Percentiles rank a stretch among this genome's conserved stretches.
Evolutionary conservation across 2,797 vertebrate species (phyloP).

Genomic region (Pseudotriccus pelzelni): DNA sequence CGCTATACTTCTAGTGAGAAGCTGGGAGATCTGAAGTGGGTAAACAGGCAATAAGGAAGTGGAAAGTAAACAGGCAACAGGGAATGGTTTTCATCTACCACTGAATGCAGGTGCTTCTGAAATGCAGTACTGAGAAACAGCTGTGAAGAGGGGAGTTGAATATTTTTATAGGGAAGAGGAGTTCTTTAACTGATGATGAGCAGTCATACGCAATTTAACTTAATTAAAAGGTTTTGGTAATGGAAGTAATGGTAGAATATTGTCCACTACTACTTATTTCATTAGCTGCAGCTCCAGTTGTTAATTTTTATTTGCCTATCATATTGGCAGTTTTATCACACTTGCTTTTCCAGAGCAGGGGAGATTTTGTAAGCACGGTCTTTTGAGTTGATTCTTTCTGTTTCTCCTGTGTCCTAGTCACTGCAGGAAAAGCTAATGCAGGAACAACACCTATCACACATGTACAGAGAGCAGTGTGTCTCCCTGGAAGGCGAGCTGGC

Average conservation of each 20-base stretch:
- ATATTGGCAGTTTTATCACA: background rate
- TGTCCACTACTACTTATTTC: background rate
- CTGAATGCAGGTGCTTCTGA: background rate
- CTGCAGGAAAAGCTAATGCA: conserved; percentile 88
- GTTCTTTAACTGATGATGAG: background rate
- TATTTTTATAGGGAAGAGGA: background rate
- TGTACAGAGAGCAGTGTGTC: conserved; percentile 95
- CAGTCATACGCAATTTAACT: background rate
- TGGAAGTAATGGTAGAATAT: background rate
- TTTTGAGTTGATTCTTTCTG: background rate
- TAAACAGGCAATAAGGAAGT: background rate
- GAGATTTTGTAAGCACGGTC: background rate
- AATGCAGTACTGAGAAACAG: background rate
- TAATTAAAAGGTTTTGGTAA: background rate
- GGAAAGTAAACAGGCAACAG: background rate
- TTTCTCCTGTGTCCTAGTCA: conserved; percentile 65
- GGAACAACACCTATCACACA: conserved; percentile 85
- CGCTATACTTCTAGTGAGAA: background rate
- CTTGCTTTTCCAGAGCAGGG: background rate
- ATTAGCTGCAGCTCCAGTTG: background rate
- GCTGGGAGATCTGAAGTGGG: background rate
- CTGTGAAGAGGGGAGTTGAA: background rate
- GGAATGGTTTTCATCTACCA: background rate
- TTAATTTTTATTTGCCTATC: background rate
- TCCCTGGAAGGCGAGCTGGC: conserved; percentile 88